Percentiles rank a stretch among this genome's conserved stretches.
These are phyloP conservation scores for Procambarus clarkii DNA, from an alignment of 1,140 invertebrate species.

Conservation along the genomic window DNA sequence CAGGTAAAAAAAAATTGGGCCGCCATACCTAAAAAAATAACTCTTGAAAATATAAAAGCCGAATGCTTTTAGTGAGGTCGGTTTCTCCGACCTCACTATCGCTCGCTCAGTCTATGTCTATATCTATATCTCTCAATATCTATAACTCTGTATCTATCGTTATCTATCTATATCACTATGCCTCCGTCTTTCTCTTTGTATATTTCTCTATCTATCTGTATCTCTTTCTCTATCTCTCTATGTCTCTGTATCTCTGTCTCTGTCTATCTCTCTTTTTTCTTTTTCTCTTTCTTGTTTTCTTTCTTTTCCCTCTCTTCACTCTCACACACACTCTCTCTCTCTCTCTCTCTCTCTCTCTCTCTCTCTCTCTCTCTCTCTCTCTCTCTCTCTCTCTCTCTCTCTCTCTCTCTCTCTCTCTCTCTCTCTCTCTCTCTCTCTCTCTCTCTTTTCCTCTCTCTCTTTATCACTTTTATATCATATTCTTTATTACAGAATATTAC, in stretches of 20 bases:
- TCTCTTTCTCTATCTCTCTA: neutral
- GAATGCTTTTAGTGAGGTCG: too few species aligned
- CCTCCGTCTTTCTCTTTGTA: constrained; percentile 13
- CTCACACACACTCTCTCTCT: neutral
- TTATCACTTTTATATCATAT: neutral
- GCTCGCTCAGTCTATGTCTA: too few species aligned
- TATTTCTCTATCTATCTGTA: neutral
- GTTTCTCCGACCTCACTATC: too few species aligned
- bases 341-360: neutral
- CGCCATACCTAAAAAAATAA: too few species aligned
- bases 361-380: neutral
- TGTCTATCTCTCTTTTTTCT: neutral
- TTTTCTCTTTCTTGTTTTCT: neutral
- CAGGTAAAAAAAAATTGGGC: too few species aligned
- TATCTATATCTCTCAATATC: neutral
- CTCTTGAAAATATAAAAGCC: too few species aligned
- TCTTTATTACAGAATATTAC: too few species aligned
- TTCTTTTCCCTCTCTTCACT: neutral
- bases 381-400: constrained; percentile 13
- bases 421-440: constrained; percentile 16
- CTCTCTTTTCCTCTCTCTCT: neutral
- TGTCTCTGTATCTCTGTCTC: neutral
- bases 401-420: constrained; percentile 15
- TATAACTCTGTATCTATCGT: constrained; percentile 14
- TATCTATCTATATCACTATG: constrained; percentile 11